These are phyloP conservation scores for Micromys minutus DNA, from an alignment of 2,113 vertebrate genomes.

Conservation along the genomic window DNA sequence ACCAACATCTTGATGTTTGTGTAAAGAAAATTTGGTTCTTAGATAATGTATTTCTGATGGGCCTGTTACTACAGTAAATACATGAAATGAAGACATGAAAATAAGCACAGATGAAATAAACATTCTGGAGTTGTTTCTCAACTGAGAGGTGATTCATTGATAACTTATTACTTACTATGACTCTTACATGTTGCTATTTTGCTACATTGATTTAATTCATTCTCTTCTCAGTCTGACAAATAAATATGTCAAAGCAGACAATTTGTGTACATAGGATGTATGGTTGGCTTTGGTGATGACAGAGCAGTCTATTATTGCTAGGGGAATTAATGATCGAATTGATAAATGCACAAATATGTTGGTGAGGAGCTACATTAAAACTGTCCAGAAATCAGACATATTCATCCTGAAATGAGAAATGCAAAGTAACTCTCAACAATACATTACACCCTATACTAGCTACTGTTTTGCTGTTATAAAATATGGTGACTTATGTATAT, in stretches of 20 bases:
- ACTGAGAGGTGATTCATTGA: neutral
- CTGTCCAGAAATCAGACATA: neutral
- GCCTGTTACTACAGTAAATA: neutral
- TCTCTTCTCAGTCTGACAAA: neutral
- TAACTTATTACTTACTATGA: neutral
- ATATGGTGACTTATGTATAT: neutral
- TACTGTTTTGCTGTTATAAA: neutral
- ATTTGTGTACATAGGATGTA: neutral
- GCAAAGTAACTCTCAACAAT: neutral
- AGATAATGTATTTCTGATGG: neutral
- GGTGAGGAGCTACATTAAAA: neutral
- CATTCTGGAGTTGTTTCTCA: neutral
- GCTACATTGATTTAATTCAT: neutral
- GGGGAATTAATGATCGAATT: neutral
- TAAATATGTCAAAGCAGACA: neutral
- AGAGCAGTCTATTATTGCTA: neutral
- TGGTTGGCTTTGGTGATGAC: neutral
- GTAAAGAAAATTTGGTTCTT: neutral
- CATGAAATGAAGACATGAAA: neutral
- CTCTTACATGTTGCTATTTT: too few relatives aligned
- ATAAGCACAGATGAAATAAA: neutral
- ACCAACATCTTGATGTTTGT: neutral
- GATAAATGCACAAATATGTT: neutral
- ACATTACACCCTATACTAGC: neutral
- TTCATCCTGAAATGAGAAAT: neutral